Conservation (phyloP, 2,113 vertebrate species). For the Mola mola region DNA sequence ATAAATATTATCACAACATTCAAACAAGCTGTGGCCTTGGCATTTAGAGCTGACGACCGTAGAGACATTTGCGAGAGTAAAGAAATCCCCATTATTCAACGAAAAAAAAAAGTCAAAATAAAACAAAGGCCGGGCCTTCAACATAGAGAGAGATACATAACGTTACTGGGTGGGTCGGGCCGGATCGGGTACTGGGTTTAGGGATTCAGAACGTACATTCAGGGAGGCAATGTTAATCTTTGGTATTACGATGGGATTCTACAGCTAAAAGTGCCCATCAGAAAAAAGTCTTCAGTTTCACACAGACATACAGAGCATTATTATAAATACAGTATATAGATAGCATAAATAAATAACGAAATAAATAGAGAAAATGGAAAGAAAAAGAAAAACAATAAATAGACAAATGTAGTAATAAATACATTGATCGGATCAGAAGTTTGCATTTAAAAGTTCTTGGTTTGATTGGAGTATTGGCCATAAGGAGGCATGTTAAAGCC, state of each 20-base stretch:
- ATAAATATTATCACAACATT: slow-evolving; percentile 79
- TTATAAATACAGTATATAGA: slow-evolving; percentile 84
- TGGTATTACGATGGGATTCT: slow-evolving; percentile 85
- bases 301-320: slow-evolving; percentile 80
- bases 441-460: slow-evolving; percentile 74
- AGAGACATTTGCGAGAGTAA: slow-evolving; percentile 77
- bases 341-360: slow-evolving; percentile 82
- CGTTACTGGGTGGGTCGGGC: slow-evolving; percentile 64
- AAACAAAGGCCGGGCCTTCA: slow-evolving; percentile 69
- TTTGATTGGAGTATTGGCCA: slow-evolving; percentile 67
- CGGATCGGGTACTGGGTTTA: slow-evolving; percentile 33
- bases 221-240: slow-evolving; percentile 85
- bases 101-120: slow-evolving; percentile 33
- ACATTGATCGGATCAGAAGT: slow-evolving; percentile 75
- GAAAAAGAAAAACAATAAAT: slow-evolving; percentile 72
- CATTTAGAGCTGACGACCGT: slow-evolving; percentile 71
- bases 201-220: slow-evolving; percentile 81
- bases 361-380: slow-evolving; percentile 72
- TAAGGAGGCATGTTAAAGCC: slow-evolving; percentile 74
- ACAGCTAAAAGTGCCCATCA: slow-evolving; percentile 83
- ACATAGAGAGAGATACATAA: slow-evolving; percentile 70
- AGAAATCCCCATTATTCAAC: slow-evolving; percentile 73
- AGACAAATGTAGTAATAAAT: slow-evolving; percentile 83
- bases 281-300: slow-evolving; percentile 79
- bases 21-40: slow-evolving; percentile 79